Percentiles rank a stretch among this genome's conserved stretches.
These are phyloP conservation scores for Dicycla oo DNA, from an alignment of 2,888 invertebrate species.

Conservation along the genomic window DNA sequence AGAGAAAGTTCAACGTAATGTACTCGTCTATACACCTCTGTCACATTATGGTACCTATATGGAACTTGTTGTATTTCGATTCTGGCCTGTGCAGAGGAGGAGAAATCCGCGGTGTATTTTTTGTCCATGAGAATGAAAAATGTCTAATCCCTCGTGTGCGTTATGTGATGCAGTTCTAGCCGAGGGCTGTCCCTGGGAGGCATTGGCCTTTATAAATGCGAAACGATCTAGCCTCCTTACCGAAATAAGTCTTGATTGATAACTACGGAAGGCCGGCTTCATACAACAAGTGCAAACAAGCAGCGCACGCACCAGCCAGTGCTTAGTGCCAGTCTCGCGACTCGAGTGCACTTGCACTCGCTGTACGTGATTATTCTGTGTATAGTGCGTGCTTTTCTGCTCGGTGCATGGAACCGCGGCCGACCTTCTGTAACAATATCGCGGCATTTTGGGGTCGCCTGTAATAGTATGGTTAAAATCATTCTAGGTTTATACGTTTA, in stretches of 20 bases:
- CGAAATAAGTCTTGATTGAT: not conserved
- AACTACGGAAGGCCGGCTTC: not conserved
- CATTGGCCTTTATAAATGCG: not conserved
- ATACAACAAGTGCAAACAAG: not conserved
- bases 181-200: too few species aligned
- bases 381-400: not conserved
- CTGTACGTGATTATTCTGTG: not conserved
- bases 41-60: not conserved
- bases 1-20: not conserved
- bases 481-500: not conserved
- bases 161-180: not conserved
- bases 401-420: too few species aligned
- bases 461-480: not conserved
- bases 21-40: not conserved
- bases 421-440: not conserved
- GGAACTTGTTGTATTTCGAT: not conserved
- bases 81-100: not conserved
- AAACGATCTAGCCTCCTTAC: not conserved
- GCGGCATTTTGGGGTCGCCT: not conserved
- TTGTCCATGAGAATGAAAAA: not conserved
- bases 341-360: constrained; percentile 21
- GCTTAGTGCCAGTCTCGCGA: not conserved
- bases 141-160: too few species aligned
- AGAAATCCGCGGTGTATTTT: not conserved
- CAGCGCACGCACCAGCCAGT: not conserved